Percentiles rank a stretch among this genome's conserved stretches.
Conservation (phyloP, 30 jellyfish, hydroid and myxozoan genomes). For the Turritopsis dohrnii region DNA sequence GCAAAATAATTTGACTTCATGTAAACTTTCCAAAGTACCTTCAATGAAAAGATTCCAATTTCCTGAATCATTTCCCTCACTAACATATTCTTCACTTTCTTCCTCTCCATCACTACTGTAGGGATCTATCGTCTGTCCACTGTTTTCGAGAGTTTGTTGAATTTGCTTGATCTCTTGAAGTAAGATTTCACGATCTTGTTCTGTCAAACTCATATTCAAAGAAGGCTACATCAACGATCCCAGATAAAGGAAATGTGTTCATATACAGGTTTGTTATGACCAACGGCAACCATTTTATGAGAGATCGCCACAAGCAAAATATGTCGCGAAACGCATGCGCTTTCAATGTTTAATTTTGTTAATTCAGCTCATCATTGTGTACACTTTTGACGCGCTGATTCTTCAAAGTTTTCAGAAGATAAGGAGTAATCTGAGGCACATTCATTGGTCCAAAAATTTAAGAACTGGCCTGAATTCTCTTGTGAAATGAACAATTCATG, state of each 20-base stretch:
- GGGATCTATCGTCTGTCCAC: constrained; percentile 8
- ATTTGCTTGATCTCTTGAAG: constrained; percentile 52
- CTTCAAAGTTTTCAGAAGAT: too few relatives aligned
- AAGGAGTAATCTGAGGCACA: too few relatives aligned
- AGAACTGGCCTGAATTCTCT: too few relatives aligned
- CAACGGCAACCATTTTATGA: background rate
- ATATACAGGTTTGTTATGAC: background rate
- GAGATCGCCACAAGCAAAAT: background rate
- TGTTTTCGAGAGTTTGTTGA: constrained; percentile 30
- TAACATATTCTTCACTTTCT: background rate
- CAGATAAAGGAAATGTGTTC: background rate
- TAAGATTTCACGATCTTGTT: constrained; percentile 47
- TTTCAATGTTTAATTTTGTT: background rate
- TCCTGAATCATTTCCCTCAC: background rate
- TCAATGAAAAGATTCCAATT: background rate
- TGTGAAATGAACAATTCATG: too few relatives aligned
- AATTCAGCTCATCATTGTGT: background rate
- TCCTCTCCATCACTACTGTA: background rate
- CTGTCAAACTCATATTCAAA: constrained; percentile 31
- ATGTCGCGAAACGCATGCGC: background rate
- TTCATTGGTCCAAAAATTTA: too few relatives aligned
- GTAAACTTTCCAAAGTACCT: background rate
- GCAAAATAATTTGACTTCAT: background rate
- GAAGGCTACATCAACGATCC: background rate
- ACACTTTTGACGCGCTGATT: too few relatives aligned